A percentile compares a stretch with the other conserved stretches of the same genome.
Evolutionary conservation across 2,797 vertebrate genomes (phyloP).

Genomic region (Cuculus canorus): DNA sequence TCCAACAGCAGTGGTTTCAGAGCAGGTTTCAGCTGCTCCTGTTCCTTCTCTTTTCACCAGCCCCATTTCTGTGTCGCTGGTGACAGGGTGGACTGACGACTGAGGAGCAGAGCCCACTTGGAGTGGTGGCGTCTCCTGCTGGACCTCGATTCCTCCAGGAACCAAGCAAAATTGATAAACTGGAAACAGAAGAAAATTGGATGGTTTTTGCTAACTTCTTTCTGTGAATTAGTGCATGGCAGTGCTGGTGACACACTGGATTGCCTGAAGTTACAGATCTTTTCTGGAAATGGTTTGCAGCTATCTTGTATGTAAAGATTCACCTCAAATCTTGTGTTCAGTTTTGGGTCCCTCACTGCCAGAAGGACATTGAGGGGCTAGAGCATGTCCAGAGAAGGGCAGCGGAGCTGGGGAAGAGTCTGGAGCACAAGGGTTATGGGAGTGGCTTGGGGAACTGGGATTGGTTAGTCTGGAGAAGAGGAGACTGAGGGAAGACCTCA

Average conservation of each 20-base stretch:
- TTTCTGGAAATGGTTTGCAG: not conserved
- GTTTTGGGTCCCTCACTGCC: too few relatives aligned
- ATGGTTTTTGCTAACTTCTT: not conserved
- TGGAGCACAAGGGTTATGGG: too few relatives aligned
- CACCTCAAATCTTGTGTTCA: too few relatives aligned
- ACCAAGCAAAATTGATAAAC: not conserved
- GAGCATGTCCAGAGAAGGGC: too few relatives aligned
- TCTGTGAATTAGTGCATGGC: not conserved
- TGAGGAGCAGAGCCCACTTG: not conserved
- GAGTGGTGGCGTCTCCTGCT: not conserved
- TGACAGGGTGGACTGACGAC: not conserved
- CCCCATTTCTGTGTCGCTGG: not conserved
- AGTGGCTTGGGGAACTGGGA: too few relatives aligned
- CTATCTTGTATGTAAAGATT: not conserved
- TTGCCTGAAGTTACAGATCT: not conserved
- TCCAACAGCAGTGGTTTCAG: not conserved
- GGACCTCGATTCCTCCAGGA: not conserved
- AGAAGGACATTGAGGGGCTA: too few relatives aligned
- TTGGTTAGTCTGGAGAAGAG: too few relatives aligned
- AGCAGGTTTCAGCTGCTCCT: not conserved
- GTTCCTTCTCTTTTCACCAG: not conserved
- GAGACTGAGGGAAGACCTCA: too few relatives aligned
- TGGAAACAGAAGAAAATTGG: not conserved
- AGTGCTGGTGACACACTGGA: not conserved
- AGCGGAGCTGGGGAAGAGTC: too few relatives aligned